Conservation (phyloP, 37 sponge, comb jelly and placozoan genomes). For the Spongilla lacustris region DNA sequence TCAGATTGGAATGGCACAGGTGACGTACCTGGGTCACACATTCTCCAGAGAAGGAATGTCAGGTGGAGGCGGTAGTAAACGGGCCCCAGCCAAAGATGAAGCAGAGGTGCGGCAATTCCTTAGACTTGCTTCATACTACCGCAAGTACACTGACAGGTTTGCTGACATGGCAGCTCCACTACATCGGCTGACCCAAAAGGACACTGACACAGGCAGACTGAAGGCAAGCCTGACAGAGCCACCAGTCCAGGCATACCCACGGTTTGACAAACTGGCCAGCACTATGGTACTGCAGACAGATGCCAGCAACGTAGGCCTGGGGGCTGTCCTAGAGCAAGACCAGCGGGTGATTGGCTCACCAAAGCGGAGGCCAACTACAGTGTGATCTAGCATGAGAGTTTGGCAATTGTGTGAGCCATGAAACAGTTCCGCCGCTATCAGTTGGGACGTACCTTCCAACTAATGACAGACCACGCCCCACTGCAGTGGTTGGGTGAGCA, state of each 20-base stretch:
- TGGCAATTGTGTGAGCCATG: conserved; percentile 50
- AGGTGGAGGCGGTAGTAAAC: too few relatives aligned
- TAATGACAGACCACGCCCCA: conserved; percentile 62
- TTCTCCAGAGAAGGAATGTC: conserved; percentile 50
- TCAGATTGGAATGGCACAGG: conserved; percentile 36
- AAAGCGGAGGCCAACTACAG: conserved; percentile 56
- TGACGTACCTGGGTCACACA: conserved; percentile 56
- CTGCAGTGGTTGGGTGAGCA: conserved; percentile 60
- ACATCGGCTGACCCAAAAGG: conserved; percentile 40
- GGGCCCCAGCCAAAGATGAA: background rate
- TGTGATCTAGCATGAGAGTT: conserved; percentile 30
- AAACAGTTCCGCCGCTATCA: conserved; percentile 67
- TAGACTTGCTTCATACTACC: conserved; percentile 61
- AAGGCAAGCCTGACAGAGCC: conserved; percentile 36
- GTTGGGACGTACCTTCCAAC: conserved; percentile 32
- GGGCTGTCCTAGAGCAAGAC: conserved; percentile 62
- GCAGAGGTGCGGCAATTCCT: conserved; percentile 42
- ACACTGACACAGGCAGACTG: conserved; percentile 26
- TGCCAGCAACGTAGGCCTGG: conserved; percentile 63
- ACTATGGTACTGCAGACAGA: conserved; percentile 63
- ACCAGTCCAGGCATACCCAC: conserved; percentile 59
- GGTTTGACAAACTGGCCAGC: conserved; percentile 22
- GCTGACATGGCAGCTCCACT: conserved; percentile 66
- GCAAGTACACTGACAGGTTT: conserved; percentile 52
- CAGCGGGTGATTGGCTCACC: conserved; percentile 50